Conservation (phyloP, 2,888 invertebrate genomes). For the Synanthedon myopaeformis region DNA sequence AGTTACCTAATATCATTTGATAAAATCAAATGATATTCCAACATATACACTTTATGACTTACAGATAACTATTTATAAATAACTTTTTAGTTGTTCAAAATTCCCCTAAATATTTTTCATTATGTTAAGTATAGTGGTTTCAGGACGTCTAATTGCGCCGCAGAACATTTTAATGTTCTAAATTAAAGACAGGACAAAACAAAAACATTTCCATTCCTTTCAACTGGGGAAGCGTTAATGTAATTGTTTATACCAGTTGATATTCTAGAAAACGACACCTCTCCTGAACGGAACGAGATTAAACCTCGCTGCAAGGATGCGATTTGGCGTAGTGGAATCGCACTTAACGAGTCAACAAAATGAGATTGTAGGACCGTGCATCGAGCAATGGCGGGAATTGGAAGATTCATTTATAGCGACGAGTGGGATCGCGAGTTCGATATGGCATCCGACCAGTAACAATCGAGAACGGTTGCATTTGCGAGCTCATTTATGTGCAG, state of each 20-base stretch:
- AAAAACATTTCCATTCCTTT: background rate
- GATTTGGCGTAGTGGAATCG: constrained; percentile 19
- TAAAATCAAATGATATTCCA: too few relatives aligned
- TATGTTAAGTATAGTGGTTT: too few relatives aligned
- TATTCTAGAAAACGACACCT: background rate
- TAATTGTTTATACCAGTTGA: background rate
- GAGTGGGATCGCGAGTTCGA: background rate
- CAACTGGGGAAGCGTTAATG: background rate
- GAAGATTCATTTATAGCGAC: constrained; percentile 22
- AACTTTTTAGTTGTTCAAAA: too few relatives aligned
- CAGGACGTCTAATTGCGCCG: background rate
- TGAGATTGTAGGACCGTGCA: constrained; percentile 12
- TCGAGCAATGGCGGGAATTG: constrained; percentile 19
- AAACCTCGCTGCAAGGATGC: constrained; percentile 8
- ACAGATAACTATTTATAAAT: too few relatives aligned
- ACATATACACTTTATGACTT: too few relatives aligned
- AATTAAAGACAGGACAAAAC: background rate
- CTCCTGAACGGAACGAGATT: background rate
- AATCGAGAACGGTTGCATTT: background rate
- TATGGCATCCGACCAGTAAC: background rate
- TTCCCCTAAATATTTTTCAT: too few relatives aligned
- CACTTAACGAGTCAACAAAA: constrained; percentile 20
- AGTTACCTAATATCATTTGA: too few relatives aligned
- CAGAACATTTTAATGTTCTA: background rate
- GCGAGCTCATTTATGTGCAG: background rate